Base-by-base conservation (phyloP, 2,797 vertebrate species). In the Synaphobranchus kaupii region DNA sequence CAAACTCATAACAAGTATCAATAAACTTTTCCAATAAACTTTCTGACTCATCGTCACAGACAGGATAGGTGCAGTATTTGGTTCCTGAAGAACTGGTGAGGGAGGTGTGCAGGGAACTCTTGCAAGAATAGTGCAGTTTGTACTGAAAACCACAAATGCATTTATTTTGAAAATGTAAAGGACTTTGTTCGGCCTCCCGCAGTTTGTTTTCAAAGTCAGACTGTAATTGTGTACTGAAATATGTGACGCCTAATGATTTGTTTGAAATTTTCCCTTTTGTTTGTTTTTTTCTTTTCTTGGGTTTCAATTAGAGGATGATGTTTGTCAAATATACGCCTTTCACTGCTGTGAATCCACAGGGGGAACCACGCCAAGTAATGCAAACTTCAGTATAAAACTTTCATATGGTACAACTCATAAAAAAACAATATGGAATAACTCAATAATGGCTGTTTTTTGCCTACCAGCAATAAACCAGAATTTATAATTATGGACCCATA, bases 271-370 rank as follows among this genome's bases (percentile, higher is more conserved):
- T 78, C 28, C 28, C 87, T 54, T 83, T 66, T 84, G 88, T 88
- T 92, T 92, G 88, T 89, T 91, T 90, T 91, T 28, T 86, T 83
- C 7, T 89, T 89, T 91, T 92, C 78, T 89, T 86, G 87, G 91
- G 86, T 90, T 89, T 88, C 89, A 93, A 93, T 94, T 93, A 92
- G 90, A 0, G 10, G 10, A 25, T 20, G 28, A 56, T 89, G 88
- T 91, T 91, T 92, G 92, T 93, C 88, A 92, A 92, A 90, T 91
- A 88, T 85, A 86, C 48, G 56, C 15, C 87, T 86, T 87, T 86
- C 90, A 83, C 86, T 83, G 0, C 88, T 10, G 25, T 87, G 90
- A 84, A 85, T 88, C 89, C 88, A 9, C 20, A 50, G 48, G 60
- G 83, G 89, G 81, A 17, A 58, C 84, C 83, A 83, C 86, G 85